Evolutionary conservation across 2,113 vertebrate genomes (phyloP), one percentile per base, ranked within the genome.

Genomic region (Lanius ludovicianus): DNA sequence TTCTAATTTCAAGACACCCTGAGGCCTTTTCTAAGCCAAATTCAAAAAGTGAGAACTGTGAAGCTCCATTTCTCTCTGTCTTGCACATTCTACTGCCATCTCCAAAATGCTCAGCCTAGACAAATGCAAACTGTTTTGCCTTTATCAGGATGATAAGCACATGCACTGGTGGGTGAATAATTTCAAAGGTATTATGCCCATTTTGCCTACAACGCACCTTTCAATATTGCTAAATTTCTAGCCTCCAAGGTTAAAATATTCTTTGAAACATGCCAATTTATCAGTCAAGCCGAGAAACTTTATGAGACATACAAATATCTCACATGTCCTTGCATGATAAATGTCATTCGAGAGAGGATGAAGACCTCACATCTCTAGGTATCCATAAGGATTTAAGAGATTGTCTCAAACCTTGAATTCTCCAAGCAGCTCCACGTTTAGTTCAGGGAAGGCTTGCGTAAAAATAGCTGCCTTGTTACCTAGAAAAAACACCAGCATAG

Each of bases 331-430:
- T 88, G 59, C 22, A 83, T 10, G 22, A 56, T 33, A 76, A 87
- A 87, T 42, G 23, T 28, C 16, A 82, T 63, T 67, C 6, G 3
- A 55, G 37, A 84, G 19, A 65, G 20, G 25, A 94, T 50, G 21
- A 90, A 84, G 57, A 89, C 56, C 39, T 84, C 30, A 71, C 16
- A 59, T 5, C 33, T 15, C 13, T 10, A 35, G 15, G 14, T 52
- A 60, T 53, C 86, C 6, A 63, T 31, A 76, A 77, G 7, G 33
- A 73, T 41, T 93, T 63, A 94, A 65, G 88, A 89, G 68, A 90
- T 39, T 53, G 55, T 77, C 35, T 74, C 96, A 95, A 84, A 98
- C 96, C 97, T 97, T 53, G 67, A 55, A 42, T 65, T 56, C 27
- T 85, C 59, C 57, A 87, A 6, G 25, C 9, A 22, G 44, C 60